Percentiles rank a stretch among this genome's conserved stretches.
These are phyloP conservation scores for Cheilosia grossa DNA, from an alignment of 2,888 invertebrate genomes.

Conservation along the genomic window DNA sequence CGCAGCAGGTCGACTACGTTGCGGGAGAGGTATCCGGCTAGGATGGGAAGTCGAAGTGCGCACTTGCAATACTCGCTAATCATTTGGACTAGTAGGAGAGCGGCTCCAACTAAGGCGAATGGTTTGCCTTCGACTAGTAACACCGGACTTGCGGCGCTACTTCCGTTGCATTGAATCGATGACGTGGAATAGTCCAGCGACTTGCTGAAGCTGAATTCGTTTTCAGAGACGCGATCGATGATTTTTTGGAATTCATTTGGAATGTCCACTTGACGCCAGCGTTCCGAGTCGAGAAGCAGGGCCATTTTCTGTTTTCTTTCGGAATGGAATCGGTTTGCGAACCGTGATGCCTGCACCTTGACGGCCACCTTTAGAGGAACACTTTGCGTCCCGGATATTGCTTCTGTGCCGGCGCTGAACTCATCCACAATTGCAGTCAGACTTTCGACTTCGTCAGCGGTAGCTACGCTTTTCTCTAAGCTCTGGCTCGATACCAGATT, in stretches of 20 bases:
- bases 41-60: constrained; percentile 89
- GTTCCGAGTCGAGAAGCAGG: constrained; percentile 93
- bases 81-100: constrained; percentile 93
- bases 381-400: constrained; percentile 89
- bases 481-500: constrained; percentile 92
- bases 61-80: constrained; percentile 96
- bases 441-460: constrained; percentile 89
- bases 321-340: constrained; percentile 95
- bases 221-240: constrained; percentile 87
- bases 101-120: constrained; percentile 91
- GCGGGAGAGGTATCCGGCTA: constrained; percentile 91
- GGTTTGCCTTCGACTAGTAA: constrained; percentile 88
- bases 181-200: constrained; percentile 60
- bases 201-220: constrained; percentile 80
- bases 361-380: constrained; percentile 92
- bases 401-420: constrained; percentile 91
- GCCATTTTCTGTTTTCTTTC: constrained; percentile 94
- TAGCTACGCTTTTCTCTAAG: constrained; percentile 88
- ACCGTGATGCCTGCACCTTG: constrained; percentile 94
- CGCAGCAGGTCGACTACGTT: constrained; percentile 94
- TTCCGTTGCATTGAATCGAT: constrained; percentile 70
- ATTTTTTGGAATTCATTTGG: constrained; percentile 94
- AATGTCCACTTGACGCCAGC: constrained; percentile 97
- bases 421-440: constrained; percentile 90
- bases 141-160: constrained; percentile 84